Conservation (phyloP, 92 coral and sea anemone genomes). For the Phymanthus crucifer region DNA sequence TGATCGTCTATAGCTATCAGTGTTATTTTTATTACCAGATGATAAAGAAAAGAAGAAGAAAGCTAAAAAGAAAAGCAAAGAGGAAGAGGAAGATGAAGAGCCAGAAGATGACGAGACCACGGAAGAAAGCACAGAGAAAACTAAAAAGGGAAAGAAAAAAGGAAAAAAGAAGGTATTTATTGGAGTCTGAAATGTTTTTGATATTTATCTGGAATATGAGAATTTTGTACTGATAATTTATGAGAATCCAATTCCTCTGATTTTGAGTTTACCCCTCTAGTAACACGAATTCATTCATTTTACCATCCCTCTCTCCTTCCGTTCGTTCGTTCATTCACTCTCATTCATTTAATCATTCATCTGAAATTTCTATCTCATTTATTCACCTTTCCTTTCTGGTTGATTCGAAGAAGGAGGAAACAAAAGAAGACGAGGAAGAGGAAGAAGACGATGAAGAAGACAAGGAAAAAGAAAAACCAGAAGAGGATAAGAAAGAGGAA, state of each 20-base stretch:
- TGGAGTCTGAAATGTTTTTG: background rate
- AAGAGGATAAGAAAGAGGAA: constrained; percentile 11
- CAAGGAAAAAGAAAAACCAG: constrained; percentile 7
- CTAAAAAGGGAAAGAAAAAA: constrained; percentile 43
- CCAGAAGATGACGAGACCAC: constrained; percentile 23
- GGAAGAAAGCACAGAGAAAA: constrained; percentile 46
- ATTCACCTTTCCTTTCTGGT: background rate
- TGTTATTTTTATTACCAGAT: constrained; percentile 8
- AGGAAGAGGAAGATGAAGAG: constrained; percentile 37
- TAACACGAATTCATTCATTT: no score
- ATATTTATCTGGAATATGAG: background rate
- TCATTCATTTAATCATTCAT: background rate
- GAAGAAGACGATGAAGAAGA: constrained; percentile 27
- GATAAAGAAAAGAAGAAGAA: constrained; percentile 32
- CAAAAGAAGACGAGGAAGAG: constrained; percentile 17
- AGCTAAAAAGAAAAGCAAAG: constrained; percentile 22
- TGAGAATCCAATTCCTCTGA: no score
- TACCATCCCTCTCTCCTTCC: no score
- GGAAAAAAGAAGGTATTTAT: constrained; percentile 15
- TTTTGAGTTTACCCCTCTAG: no score
- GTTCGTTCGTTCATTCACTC: no score
- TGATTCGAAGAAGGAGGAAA: background rate
- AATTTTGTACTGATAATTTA: no score
- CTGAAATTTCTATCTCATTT: background rate
- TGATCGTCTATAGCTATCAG: no score